Evolutionary conservation across 2,113 vertebrate genomes (phyloP).

Genomic region (Eurystomus gularis): DNA sequence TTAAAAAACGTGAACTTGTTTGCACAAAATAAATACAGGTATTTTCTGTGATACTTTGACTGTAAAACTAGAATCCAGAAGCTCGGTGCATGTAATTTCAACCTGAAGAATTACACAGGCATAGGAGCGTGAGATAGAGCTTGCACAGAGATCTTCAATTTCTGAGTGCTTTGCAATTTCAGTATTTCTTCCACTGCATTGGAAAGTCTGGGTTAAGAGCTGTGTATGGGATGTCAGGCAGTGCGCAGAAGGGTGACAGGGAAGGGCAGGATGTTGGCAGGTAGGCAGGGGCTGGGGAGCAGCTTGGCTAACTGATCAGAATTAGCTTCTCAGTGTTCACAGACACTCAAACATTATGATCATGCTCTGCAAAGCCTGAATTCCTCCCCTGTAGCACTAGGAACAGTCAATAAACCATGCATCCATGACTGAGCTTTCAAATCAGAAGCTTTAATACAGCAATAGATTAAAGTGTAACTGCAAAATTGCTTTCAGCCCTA

Average conservation of each 20-base stretch:
- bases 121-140: accelerated
- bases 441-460: neutral
- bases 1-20: neutral
- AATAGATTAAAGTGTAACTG: neutral
- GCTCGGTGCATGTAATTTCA: neutral
- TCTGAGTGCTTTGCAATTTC: neutral
- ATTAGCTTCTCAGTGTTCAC: neutral
- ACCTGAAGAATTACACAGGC: neutral
- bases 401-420: neutral
- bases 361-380: neutral
- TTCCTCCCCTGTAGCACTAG: neutral
- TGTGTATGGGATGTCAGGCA: neutral
- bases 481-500: neutral
- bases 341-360: neutral
- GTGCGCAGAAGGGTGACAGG: neutral
- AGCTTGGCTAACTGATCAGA: neutral
- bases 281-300: neutral
- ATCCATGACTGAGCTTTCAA: neutral
- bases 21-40: neutral
- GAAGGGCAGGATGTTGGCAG: neutral
- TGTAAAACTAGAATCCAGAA: neutral
- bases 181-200: neutral
- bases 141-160: neutral
- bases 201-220: neutral
- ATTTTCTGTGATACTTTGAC: neutral